Base-by-base conservation (phyloP, 1,140 invertebrate species). In the Lepidotrigona ventralis region DNA sequence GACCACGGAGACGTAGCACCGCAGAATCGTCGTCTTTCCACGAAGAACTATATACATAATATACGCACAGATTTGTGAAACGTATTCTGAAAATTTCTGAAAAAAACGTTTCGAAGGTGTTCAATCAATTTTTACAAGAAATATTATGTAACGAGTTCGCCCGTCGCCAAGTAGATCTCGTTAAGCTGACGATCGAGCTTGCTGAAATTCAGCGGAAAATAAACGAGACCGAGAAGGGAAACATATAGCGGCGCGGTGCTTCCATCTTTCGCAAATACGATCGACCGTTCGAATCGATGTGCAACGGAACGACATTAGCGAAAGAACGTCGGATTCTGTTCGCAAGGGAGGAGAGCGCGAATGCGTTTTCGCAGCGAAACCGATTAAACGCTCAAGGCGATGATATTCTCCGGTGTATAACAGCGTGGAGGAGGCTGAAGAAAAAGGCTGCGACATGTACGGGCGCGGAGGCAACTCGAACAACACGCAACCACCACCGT, bases 401-500 rank as follows among this genome's bases (percentile, higher is more conserved):
- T 63, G 66, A 88, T 86, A 85, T 79, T 29, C 51, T 83, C 70
- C 81, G 88, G 75, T 86, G 88, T 88, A 86, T 88, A 71, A 88
- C 87, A 64, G 72, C 79, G 33, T 86, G 81, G 68, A 83, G 79
- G 33, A 84, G 83, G 51, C 15, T 82, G 66, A 89, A 68, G 60
- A 75, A 76, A 70, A 75, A 70, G 54, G 46, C 58, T 54, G n/a
- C 74, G 68, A 80, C 63, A 90, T 91, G 89, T 91, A 89, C 77
- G 87, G 88, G 71, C 86, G 88, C 63, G 79, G 81, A 70, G 76
- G 83, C 19, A 71, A 84, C 54, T 56, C 80, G 60, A 71, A 85
- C 26, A 87, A 83, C 73, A 15, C 70, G 69, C 83, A 75, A 78
- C 81, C 56, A 85, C 93, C 94, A 78, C 95, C 95, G 64, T 96